Evolutionary conservation across 2,888 invertebrate genomes (phyloP).

Genomic region (Abscondita cerata): DNA sequence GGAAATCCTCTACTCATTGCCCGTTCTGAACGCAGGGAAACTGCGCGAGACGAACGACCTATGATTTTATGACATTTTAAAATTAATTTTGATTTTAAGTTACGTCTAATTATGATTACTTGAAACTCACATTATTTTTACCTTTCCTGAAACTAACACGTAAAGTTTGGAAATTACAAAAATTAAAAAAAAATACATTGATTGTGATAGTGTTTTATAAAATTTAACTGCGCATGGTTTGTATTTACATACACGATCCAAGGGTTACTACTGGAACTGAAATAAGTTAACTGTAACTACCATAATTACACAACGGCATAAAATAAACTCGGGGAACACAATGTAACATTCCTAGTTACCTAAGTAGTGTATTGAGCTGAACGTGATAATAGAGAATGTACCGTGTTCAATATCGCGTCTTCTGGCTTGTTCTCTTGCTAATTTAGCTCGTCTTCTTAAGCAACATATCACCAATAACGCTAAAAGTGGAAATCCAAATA

Average conservation of each 20-base stretch:
- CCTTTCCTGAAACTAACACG: no score
- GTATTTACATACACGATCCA: constrained; percentile 10
- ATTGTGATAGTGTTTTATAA: no score
- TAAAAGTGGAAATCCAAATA: constrained; percentile 86
- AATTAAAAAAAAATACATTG: no score
- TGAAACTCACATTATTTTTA: no score
- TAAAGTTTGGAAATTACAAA: no score
- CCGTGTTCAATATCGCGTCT: constrained; percentile 83
- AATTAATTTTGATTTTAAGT: neutral
- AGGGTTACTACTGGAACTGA: constrained; percentile 10
- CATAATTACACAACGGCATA: constrained; percentile 1
- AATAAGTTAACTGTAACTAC: neutral
- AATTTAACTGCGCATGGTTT: neutral
- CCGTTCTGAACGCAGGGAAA: constrained; percentile 69
- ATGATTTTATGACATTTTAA: constrained; percentile 38
- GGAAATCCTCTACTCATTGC: constrained; percentile 78
- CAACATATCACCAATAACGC: constrained; percentile 89
- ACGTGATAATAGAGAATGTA: constrained; percentile 81
- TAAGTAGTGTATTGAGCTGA: constrained; percentile 75
- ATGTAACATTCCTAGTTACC: constrained; percentile 61
- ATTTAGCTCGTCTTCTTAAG: constrained; percentile 79
- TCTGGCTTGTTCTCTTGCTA: constrained; percentile 82
- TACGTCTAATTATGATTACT: no score
- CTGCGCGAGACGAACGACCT: constrained; percentile 66
- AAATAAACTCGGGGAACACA: constrained; percentile 20